A percentile compares a stretch with the other conserved stretches of the same genome.
Conservation (phyloP, 2,797 vertebrate genomes). For the Rhynchonycteris naso region DNA sequence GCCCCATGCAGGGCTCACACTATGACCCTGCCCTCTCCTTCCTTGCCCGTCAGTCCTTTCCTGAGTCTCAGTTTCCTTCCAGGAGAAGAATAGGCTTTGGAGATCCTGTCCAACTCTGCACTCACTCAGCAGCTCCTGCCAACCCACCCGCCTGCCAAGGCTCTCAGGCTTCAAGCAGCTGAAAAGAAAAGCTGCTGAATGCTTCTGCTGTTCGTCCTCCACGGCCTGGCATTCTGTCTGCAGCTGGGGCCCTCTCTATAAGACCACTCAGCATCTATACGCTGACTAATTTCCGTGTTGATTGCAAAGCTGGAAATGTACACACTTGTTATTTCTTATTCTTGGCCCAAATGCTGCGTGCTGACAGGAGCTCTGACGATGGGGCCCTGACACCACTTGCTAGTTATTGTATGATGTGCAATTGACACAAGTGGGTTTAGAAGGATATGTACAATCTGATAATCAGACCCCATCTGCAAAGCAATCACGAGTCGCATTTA, state of each 20-base stretch:
- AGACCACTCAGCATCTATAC: constrained; percentile 78
- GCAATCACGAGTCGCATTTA: constrained; percentile 60
- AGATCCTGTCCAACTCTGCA: constrained; percentile 27
- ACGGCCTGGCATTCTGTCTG: constrained; percentile 73
- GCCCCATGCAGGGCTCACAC: background rate
- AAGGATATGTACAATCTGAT: constrained; percentile 71
- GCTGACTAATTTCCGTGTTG: constrained; percentile 75
- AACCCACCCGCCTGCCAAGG: constrained; percentile 18
- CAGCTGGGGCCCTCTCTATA: constrained; percentile 81
- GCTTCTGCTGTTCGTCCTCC: constrained; percentile 74
- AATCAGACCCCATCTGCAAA: constrained; percentile 74
- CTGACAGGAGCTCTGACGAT: constrained; percentile 78
- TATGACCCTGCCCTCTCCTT: fast-evolving
- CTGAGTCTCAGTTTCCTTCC: background rate
- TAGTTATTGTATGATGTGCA: constrained; percentile 72
- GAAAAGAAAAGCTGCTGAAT: constrained; percentile 68
- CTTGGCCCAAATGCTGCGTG: constrained; percentile 80
- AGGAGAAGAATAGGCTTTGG: background rate
- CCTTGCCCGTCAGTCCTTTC: background rate
- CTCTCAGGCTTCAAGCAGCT: constrained; percentile 33
- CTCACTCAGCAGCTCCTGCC: constrained; percentile 46
- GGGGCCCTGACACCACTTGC: constrained; percentile 68
- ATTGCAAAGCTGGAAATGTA: constrained; percentile 74
- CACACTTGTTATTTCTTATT: constrained; percentile 80
- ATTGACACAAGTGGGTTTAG: constrained; percentile 64